phyloP scores from a whole-genome alignment of 2,797 vertebrate genomes.

The Ceryle rudis region DNA sequence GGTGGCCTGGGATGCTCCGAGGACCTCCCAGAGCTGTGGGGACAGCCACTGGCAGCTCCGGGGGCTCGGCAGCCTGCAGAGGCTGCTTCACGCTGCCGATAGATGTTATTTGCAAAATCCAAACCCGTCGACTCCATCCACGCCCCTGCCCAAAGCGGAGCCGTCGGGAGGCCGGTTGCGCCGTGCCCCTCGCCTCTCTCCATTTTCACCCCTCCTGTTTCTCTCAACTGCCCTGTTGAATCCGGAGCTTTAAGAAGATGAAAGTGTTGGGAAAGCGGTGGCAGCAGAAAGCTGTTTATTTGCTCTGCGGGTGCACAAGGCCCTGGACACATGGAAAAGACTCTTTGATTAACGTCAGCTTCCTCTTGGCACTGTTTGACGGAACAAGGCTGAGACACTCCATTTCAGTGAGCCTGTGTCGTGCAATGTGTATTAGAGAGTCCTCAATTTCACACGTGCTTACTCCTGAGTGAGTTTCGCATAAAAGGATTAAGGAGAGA shows the following conservation, averaged over 20 bases:
- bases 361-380: conserved; percentile 81
- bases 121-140: fast-evolving
- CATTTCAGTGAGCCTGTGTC: conserved; percentile 77
- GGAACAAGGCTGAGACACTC: conserved; percentile 80
- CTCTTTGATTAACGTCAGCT: conserved; percentile 82
- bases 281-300: conserved; percentile 8
- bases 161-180: fast-evolving
- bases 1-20: not conserved
- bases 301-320: conserved; percentile 26
- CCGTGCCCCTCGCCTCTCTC: not conserved
- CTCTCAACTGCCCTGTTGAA: not conserved
- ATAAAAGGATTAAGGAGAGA: conserved; percentile 95
- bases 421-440: conserved; percentile 88
- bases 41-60: not conserved
- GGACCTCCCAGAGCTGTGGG: not conserved
- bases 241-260: not conserved
- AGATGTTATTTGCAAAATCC: not conserved
- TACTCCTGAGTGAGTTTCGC: conserved; percentile 96
- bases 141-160: not conserved
- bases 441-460: conserved; percentile 99
- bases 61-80: fast-evolving
- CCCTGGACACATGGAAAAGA: conserved; percentile 71
- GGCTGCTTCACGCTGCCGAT: fast-evolving
- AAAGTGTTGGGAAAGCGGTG: not conserved
- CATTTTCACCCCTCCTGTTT: not conserved